Base-by-base conservation (phyloP, 2,888 invertebrate genomes). In the Ectropis crepuscularia region DNA sequence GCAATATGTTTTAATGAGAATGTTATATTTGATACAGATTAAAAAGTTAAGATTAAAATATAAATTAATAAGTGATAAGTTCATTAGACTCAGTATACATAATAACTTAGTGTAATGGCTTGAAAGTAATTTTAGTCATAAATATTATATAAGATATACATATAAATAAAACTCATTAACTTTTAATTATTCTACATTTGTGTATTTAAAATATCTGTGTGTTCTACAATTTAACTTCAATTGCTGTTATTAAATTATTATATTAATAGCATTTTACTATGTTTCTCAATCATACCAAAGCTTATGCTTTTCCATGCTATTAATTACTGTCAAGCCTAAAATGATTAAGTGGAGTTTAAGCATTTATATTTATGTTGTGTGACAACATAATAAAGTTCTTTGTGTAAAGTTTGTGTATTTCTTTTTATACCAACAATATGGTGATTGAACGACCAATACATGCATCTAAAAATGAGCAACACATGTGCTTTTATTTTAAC, bases 21-120 rank as follows among this genome's bases (percentile, higher is more conserved):
- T 64, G 68, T 71, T 85, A 85, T 86, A 85, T 85, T 85, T 84
- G 81, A 85, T 85, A 86, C 57, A 59, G 38, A 55, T 61, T 41
- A 50, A 46, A n/a, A 6, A 59, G 36, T 16, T 57, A 63, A 41
- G 41, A 12, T 54, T 63, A 63, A 36, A 53, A 2, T 49, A 43
- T 42, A 53, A 45, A 55, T 58, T 28, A 61, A 58, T 65, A 58
- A 55, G 42, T 57, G 11, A 42, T 45, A 49, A 42, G 38, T 58
- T 53, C 43, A 43, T 38, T 38, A 62, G 28, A 51, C 8, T 10
- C 48, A 38, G n/a, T 45, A 53, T 53, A 42, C 48, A 57, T 10
- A 55, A 10, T 28, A 45, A 58, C 63, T 37, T 61, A 28, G n/a
- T 43, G 5, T 65, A 57, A 65, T 51, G 61, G 67, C 63, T 58